Evolutionary conservation across 64 coral and sea anemone genomes (phyloP).

Genomic region (Trachythela sp.): DNA sequence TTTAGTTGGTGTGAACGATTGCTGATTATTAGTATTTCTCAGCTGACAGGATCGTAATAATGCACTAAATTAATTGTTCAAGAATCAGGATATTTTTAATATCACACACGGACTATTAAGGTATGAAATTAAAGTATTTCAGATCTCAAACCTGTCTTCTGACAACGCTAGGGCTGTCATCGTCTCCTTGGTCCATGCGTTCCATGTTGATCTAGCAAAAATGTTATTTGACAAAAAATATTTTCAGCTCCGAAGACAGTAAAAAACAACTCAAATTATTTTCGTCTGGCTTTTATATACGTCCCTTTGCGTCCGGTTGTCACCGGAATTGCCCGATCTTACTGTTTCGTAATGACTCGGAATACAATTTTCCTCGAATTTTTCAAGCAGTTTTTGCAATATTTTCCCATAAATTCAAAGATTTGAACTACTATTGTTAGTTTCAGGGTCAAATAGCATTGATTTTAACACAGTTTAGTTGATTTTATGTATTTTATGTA

Average conservation of each 20-base stretch:
- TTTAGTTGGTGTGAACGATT: too few species aligned
- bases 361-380: neutral
- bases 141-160: conserved; percentile 28
- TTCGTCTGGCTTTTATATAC: neutral
- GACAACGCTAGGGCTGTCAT: neutral
- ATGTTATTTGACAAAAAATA: neutral
- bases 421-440: neutral
- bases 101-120: too few species aligned
- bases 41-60: too few species aligned
- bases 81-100: too few species aligned
- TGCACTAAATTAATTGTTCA: too few species aligned
- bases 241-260: neutral
- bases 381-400: neutral
- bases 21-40: too few species aligned
- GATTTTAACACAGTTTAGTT: too few species aligned
- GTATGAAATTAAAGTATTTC: neutral
- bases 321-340: neutral
- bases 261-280: neutral
- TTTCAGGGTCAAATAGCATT: too few species aligned
- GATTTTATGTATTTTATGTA: too few species aligned
- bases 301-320: neutral
- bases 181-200: conserved; percentile 19
- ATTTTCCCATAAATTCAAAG: neutral
- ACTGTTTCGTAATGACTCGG: neutral
- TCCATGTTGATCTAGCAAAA: neutral